A percentile compares a stretch with the other conserved stretches of the same genome.
These are phyloP conservation scores for Channa maculata DNA, from an alignment of 2,113 vertebrate species.

Conservation along the genomic window DNA sequence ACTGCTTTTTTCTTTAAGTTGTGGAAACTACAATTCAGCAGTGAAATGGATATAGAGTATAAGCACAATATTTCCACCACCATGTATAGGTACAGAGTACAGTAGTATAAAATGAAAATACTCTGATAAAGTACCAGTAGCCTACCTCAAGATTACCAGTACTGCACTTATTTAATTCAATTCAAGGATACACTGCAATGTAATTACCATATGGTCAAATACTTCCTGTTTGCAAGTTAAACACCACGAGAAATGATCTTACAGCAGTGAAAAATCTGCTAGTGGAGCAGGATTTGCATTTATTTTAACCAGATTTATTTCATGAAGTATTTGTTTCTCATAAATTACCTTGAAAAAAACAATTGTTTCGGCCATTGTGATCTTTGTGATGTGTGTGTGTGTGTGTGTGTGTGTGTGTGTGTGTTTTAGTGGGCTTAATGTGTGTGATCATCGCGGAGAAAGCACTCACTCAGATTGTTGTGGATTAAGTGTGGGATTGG, in stretches of 20 bases:
- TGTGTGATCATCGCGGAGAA: background rate
- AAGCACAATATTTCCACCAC: no score
- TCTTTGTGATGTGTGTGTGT: background rate
- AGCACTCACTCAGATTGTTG: slow-evolving; percentile 25
- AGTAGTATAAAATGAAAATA: background rate
- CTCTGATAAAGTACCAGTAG: background rate
- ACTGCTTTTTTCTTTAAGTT: no score
- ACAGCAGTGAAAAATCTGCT: background rate
- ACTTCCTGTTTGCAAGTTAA: no score
- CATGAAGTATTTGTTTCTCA: background rate
- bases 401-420: background rate
- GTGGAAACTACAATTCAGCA: no score
- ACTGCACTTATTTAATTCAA: background rate
- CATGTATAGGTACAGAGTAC: background rate
- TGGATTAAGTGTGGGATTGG: slow-evolving; percentile 40
- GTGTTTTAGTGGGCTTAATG: background rate
- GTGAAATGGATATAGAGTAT: no score
- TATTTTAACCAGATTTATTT: background rate
- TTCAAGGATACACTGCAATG: no score
- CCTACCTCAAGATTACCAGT: background rate
- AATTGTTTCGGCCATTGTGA: no score
- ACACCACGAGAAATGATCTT: background rate
- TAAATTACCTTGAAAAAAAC: background rate
- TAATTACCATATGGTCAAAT: no score
- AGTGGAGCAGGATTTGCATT: background rate